Base-by-base conservation (phyloP, 2,888 invertebrate species). In the Nomada lathburiana region DNA sequence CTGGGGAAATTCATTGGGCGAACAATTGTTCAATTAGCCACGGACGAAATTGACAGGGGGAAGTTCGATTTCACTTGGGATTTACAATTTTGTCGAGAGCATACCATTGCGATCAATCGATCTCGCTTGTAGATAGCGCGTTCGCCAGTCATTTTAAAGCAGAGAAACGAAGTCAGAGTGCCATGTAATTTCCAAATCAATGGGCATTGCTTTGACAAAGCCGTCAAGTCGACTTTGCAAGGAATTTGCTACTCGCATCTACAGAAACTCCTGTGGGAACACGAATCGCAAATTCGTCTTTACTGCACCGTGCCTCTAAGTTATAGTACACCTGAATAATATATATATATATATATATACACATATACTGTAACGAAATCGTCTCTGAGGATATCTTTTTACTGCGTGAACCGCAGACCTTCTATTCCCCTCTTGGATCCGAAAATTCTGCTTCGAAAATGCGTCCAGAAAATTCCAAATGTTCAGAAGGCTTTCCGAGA, bases 231-330 rank as follows among this genome's bases (percentile, higher is more conserved):
- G 83, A 84, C 84, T 88, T 78, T 65, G 64, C 76, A 9, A 72
- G 72, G 78, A 86, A 88, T 88, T 88, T 76, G 84, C 80, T 82
- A 65, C 74, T 79, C 57, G 69, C 73, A 80, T 81, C 69, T 64
- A 9, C 44, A 13, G 68, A 42, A 80, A 80, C 64, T 77, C 83
- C 80, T 71, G 65, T 53, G 83, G 82, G 81, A 78, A 74, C 82
- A 81, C 86, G 88, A 88, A 86, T 86, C 85, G 79, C 85, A 88
- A 85, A 88, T 88, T 88, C 80, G 83, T 83, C 84, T 82, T 82
- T 80, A 67, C 80, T 18, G 57, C 62, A 36, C 47, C 70, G 71
- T 73, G 72, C 74, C 60, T 60, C 74, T 57, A n/a, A 65, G 71
- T 77, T 81, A 78, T 59, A 68, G 72, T 53, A 29, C 47, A 67